Evolutionary conservation across 2,888 invertebrate species (phyloP), one percentile per base, ranked within the genome.

Genomic region (Macrophya alboannulata): DNA sequence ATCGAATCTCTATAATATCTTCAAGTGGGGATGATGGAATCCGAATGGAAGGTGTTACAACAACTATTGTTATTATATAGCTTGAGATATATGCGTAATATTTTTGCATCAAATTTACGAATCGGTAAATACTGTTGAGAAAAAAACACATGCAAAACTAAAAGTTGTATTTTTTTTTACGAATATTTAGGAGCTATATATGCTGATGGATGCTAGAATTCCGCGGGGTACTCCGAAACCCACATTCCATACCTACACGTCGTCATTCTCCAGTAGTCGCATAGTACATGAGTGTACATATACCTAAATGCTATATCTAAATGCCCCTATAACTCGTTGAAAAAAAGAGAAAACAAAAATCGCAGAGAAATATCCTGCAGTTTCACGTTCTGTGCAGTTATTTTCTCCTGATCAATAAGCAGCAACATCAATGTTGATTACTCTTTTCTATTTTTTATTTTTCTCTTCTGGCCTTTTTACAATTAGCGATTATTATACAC

Each of bases 401-500:
- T 21, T 25, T 25, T 9, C 10, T 10, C 4, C 25, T 62, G 25
- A 62, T 25, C 10, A 25, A 62, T 25, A 10, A 62, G 62, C 9
- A 62, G 62, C 21, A 62, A 25, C 62, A 25, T 62, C 62, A 21
- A 25, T 25, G 62, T 25, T 62, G 25, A 62, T 62, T 62, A 62
- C 25, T 62, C 25, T 21, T 10, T 5, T 10, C 10, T 12, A 25
- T 3, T 9, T 25, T 62, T 12, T 62, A 4, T 25, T 3, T 9
- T 25, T 62, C 4, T 62, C 4, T 25, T 25, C 12, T 62, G 10
- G 21, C 12, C 8, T 62, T 62, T 12, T 40, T 15, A 71, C 71
- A 71, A 40, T 40, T 37, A 71, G 40, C 71, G 71, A 71, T 37
- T 25, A 68, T 31, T 25, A 68, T 31, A 68, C 37, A 25, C 62